Conservation (phyloP, 2,113 vertebrate species). For the Antechinus stuartii region DNA sequence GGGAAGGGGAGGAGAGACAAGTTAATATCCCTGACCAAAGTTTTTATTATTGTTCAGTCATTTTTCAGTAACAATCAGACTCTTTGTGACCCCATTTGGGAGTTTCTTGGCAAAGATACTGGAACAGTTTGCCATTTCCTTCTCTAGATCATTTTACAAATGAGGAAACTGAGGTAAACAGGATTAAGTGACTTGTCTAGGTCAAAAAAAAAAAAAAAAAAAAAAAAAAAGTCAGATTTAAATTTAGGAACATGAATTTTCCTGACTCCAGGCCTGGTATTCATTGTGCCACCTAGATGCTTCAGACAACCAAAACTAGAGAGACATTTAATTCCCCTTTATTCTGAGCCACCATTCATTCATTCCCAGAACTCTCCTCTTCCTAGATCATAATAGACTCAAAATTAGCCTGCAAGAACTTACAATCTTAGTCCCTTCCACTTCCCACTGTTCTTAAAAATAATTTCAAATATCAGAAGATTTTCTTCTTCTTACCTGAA, state of each 20-base stretch:
- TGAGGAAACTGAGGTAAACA: background rate
- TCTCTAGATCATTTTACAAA: background rate
- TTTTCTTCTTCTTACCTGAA: slow-evolving; percentile 88
- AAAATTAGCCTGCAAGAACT: background rate
- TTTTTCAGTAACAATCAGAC: background rate
- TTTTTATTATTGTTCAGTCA: background rate
- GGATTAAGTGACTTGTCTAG: background rate
- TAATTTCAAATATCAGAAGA: too few relatives aligned
- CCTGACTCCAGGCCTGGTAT: too few relatives aligned
- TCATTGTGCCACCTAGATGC: too few relatives aligned
- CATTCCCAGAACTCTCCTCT: background rate
- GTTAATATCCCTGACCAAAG: background rate
- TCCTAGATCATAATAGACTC: background rate
- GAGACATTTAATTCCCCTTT: background rate
- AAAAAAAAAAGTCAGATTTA: too few relatives aligned
- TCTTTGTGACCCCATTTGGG: background rate
- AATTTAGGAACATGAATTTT: too few relatives aligned
- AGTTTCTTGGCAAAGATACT: background rate
- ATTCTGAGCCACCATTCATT: background rate
- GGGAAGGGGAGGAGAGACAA: background rate
- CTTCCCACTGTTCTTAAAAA: background rate
- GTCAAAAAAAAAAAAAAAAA: too few relatives aligned
- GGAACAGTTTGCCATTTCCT: background rate
- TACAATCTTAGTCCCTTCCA: background rate
- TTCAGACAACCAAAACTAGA: background rate